Conservation (phyloP, 2,888 invertebrate species). For the Luperina nickerlii region DNA sequence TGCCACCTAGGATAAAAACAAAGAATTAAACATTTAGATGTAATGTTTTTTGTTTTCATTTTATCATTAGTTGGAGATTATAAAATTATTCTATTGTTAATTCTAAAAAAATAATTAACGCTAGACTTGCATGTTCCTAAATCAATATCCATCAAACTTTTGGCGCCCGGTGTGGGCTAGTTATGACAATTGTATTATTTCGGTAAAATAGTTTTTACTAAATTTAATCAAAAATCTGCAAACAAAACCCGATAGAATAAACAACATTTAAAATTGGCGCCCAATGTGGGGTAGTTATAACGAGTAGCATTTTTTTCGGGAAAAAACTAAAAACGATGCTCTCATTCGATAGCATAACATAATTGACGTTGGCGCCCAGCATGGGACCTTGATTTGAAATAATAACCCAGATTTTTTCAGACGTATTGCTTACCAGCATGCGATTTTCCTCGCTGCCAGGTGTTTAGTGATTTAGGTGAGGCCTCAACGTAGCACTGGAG, state of each 20-base stretch:
- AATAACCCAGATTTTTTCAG: neutral
- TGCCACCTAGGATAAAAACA: constrained; percentile 90
- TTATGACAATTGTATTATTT: neutral
- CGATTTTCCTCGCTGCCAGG: constrained; percentile 91
- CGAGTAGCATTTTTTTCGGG: neutral
- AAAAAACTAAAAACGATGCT: neutral
- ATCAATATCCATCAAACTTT: neutral
- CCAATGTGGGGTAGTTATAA: constrained; percentile 5
- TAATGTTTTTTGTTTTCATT: neutral
- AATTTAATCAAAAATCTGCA: neutral
- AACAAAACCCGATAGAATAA: neutral
- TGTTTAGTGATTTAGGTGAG: constrained; percentile 95
- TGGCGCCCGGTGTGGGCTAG: constrained; percentile 12
- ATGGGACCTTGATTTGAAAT: neutral
- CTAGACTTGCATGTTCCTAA: neutral
- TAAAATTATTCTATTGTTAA: neutral
- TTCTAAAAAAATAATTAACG: neutral
- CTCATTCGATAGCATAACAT: neutral
- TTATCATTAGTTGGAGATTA: neutral
- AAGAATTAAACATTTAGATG: neutral
- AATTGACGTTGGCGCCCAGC: constrained; percentile 26
- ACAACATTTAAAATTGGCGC: constrained; percentile 21
- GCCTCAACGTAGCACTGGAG: constrained; percentile 96
- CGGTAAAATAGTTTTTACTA: neutral
- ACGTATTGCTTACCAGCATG: constrained; percentile 72